Base-by-base conservation (phyloP, 2,797 vertebrate genomes). In the Enteromius thamalakanensis region DNA sequence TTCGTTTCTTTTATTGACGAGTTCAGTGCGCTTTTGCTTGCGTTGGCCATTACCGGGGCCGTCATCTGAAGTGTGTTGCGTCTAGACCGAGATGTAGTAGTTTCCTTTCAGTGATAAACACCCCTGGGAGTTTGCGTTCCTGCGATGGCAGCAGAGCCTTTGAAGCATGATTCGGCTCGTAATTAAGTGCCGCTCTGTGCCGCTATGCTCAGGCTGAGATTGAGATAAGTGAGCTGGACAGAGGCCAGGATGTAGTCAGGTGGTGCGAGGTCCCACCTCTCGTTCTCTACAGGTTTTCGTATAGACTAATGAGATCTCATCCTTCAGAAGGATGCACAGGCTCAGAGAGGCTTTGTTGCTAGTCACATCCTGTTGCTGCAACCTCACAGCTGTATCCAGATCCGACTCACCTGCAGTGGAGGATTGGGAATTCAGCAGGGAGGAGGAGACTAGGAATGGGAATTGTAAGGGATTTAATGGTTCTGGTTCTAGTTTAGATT, bases 191-290 rank as follows among this genome's bases (percentile, higher is more conserved):
- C 90, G 89, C 90, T 92, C 90, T 84, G 72, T 89, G 90, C 84
- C 88, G 85, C 76, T 49, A 88, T 85, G 86, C 87, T 21, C 82
- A 42, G 88, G 90, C 94, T 93, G 91, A 91, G 89, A 93, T 92
- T 92, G 90, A 92, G 93, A 92, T 94, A 93, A 94, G 91, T 92
- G 90, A 85, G 90, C 89, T 94, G 94, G 93, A 91, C 87, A 82
- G 72, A 64, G 81, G 90, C 92, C 93, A 94, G 78, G 70, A 80
- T 71, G 68, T 74, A 88, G 84, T 78, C 80, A 55, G 81, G 75
- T 85, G 51, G 82, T 82, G 86, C 26, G 34, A 84, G 76, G 45
- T 47, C 89, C 90, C 53, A 49, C 29, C 29, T 83, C 53, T 74
- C 55, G 0, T 55, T 71, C 42, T 92, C 91, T 89, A 89, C 87